A percentile compares a stretch with the other conserved stretches of the same genome.
phyloP scores from a whole-genome alignment of 2,797 vertebrate species.

The Serranus cabrilla region DNA sequence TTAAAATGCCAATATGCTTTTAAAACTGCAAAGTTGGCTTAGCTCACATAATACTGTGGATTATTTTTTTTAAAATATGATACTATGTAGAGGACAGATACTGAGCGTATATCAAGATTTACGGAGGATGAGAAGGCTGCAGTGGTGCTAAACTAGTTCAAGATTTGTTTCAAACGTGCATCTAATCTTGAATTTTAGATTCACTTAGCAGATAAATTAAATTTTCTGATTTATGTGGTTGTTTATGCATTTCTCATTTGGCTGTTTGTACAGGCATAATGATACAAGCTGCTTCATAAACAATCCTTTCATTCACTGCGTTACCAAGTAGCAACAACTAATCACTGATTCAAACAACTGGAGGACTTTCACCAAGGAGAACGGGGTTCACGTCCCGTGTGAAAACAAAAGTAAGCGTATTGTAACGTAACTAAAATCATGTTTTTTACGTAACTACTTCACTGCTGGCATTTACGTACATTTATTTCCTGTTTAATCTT shows the following conservation, averaged over 20 bases:
- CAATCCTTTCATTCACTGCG: conserved; percentile 2
- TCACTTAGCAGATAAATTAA: neutral
- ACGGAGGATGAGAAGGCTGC: neutral
- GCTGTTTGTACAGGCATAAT: neutral
- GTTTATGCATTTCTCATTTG: neutral
- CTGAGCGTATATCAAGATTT: neutral
- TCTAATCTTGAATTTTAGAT: neutral
- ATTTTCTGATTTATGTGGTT: conserved; percentile 3
- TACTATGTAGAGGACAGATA: neutral
- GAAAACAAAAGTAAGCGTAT: too few relatives aligned
- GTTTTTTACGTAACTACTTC: too few relatives aligned
- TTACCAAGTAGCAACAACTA: neutral
- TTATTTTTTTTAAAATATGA: neutral
- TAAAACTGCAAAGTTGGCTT: neutral
- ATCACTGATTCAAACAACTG: neutral
- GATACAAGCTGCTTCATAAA: conserved; percentile 14
- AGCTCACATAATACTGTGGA: neutral
- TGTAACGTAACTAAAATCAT: too few relatives aligned
- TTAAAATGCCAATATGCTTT: neutral
- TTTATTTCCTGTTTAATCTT: too few relatives aligned
- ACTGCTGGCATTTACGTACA: too few relatives aligned
- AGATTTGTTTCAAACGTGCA: neutral
- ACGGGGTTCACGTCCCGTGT: too few relatives aligned
- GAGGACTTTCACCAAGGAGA: too few relatives aligned
- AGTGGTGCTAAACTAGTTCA: neutral